A percentile compares a stretch with the other conserved stretches of the same genome.
phyloP scores from a whole-genome alignment of 2,797 vertebrate genomes.

The Bovichtus variegatus region DNA sequence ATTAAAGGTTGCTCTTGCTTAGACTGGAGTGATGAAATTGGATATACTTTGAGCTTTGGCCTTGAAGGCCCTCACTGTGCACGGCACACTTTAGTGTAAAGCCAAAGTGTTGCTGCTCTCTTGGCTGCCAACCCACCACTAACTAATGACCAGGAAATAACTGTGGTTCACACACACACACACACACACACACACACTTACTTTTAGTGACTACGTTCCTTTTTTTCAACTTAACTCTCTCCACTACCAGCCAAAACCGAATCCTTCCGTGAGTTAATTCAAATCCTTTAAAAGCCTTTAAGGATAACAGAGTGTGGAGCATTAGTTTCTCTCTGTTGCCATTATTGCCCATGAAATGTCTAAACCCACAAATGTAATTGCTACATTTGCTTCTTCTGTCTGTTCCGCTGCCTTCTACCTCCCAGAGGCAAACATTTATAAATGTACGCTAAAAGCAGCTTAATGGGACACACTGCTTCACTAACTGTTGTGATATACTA shows the following conservation, averaged over 20 bases:
- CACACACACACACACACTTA: constrained; percentile 40
- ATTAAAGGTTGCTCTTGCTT: constrained; percentile 45
- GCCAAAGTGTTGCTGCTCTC: constrained; percentile 53
- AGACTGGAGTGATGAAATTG: constrained; percentile 47
- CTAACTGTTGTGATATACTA: constrained; percentile 21
- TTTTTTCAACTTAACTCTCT: constrained; percentile 38
- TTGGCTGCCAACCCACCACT: constrained; percentile 63
- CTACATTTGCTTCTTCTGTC: constrained; percentile 1
- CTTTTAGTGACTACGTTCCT: constrained; percentile 51
- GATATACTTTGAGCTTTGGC: constrained; percentile 56
- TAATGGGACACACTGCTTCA: background rate
- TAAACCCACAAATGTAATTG: constrained; percentile 24
- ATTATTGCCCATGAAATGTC: constrained; percentile 35
- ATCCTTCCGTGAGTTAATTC: constrained; percentile 33
- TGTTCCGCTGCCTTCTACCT: background rate
- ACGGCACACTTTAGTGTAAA: constrained; percentile 48
- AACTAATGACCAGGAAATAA: constrained; percentile 84
- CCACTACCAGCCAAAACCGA: constrained; percentile 17
- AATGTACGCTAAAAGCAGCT: constrained; percentile 8
- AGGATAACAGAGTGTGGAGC: constrained; percentile 10
- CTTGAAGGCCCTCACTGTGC: constrained; percentile 35
- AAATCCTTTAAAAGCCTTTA: constrained; percentile 10
- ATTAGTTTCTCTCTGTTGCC: constrained; percentile 22
- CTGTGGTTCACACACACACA: constrained; percentile 76
- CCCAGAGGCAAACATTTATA: constrained; percentile 4